Evolutionary conservation across 2,888 invertebrate species (phyloP).

Genomic region (Arge pagana): DNA sequence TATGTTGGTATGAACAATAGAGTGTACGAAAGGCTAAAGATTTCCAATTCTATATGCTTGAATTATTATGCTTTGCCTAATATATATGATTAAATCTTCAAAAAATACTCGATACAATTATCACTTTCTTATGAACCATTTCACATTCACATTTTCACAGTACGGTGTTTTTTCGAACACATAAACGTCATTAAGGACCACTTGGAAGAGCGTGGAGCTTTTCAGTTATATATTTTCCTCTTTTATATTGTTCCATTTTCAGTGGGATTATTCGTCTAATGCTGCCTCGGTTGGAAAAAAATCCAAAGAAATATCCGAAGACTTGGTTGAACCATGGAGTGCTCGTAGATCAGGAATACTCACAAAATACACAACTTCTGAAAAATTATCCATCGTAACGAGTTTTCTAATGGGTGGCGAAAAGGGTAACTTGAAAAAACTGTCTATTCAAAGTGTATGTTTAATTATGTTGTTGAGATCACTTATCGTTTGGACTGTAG

Average conservation of each 20-base stretch:
- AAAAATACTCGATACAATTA: too few relatives aligned
- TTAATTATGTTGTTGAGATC: background rate
- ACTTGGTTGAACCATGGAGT: constrained; percentile 78
- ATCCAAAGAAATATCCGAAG: constrained; percentile 46
- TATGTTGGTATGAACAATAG: background rate
- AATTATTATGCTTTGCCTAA: constrained; percentile 37
- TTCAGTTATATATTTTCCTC: constrained; percentile 43
- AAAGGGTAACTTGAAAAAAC: constrained; percentile 66
- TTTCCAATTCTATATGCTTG: background rate
- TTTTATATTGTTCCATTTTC: constrained; percentile 25
- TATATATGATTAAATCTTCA: too few relatives aligned
- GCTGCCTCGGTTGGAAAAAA: constrained; percentile 42
- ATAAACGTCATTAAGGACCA: too few relatives aligned
- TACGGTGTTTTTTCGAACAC: too few relatives aligned
- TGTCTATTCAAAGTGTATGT: constrained; percentile 20
- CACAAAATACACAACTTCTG: constrained; percentile 89
- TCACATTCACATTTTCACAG: too few relatives aligned
- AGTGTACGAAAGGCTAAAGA: constrained; percentile 7
- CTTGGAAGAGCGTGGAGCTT: too few relatives aligned
- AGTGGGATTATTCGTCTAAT: constrained; percentile 56
- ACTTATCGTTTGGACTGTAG: constrained; percentile 56
- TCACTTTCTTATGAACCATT: too few relatives aligned
- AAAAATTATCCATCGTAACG: constrained; percentile 88
- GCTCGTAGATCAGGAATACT: constrained; percentile 77
- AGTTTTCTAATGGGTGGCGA: constrained; percentile 84